Evolutionary conservation across 2,797 vertebrate genomes (phyloP).

Genomic region (Sylvilagus floridanus): DNA sequence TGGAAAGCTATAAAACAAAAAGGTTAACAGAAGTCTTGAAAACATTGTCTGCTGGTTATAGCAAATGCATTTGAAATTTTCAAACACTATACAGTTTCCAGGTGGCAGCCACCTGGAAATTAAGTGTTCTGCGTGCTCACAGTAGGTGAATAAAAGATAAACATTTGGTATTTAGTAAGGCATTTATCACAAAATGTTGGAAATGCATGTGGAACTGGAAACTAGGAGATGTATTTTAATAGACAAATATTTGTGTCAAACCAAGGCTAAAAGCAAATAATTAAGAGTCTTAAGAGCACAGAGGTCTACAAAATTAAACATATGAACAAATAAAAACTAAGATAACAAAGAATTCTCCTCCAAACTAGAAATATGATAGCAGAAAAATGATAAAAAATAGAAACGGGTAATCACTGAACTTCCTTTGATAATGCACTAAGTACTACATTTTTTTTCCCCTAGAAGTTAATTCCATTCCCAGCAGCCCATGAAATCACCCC

Average conservation of each 20-base stretch:
- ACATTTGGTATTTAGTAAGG: conserved; percentile 75
- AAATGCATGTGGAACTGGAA: conserved; percentile 52
- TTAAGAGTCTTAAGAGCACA: conserved; percentile 37
- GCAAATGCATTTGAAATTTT: conserved; percentile 71
- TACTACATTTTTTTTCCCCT: neutral
- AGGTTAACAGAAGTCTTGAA: conserved; percentile 57
- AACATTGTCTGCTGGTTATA: conserved; percentile 55
- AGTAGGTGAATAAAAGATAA: conserved; percentile 80
- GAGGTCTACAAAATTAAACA: neutral
- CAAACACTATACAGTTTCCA: conserved; percentile 71
- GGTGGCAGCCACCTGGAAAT: conserved; percentile 80
- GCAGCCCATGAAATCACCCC: neutral
- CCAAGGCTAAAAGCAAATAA: conserved; percentile 56
- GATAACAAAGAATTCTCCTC: conserved; percentile 30
- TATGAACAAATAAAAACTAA: conserved; percentile 12
- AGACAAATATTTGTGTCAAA: conserved; percentile 65
- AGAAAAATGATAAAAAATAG: neutral
- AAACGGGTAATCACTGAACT: neutral
- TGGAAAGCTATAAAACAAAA: neutral
- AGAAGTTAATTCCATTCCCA: neutral
- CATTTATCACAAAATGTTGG: conserved; percentile 74
- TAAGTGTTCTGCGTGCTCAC: conserved; percentile 72
- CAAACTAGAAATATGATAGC: conserved; percentile 22
- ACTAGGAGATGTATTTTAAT: conserved; percentile 48
- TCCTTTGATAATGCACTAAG: neutral